phyloP scores from a whole-genome alignment of 2,797 vertebrate species.

The Choloepus didactylus region DNA sequence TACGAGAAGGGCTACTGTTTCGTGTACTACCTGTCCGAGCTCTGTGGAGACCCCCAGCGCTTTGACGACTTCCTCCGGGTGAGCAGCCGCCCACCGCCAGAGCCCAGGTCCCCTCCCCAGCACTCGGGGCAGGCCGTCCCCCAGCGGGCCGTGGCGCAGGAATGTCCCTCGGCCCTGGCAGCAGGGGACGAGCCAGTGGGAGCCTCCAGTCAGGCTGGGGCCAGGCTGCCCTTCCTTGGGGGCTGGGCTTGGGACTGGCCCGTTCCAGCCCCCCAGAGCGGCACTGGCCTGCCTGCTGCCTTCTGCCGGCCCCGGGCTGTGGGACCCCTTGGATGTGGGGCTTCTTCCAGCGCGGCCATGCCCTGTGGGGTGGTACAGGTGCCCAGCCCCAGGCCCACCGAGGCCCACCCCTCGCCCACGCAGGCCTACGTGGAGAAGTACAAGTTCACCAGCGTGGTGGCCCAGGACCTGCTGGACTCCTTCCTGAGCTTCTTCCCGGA shows the following conservation, averaged over 20 bases:
- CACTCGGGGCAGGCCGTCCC: background rate
- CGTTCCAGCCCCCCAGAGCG: rapidly evolving
- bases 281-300: background rate
- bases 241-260: background rate
- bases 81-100: conserved; percentile 68
- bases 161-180: background rate
- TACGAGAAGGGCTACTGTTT: conserved; percentile 99
- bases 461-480: conserved; percentile 95
- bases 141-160: background rate
- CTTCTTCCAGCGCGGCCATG: rapidly evolving
- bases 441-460: conserved; percentile 95
- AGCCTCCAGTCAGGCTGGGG: background rate
- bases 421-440: conserved; percentile 97
- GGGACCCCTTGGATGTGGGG: background rate
- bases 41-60: conserved; percentile 93
- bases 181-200: background rate
- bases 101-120: background rate
- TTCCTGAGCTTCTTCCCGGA: conserved; percentile 96
- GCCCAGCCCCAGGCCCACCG: background rate
- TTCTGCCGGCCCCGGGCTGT: background rate
- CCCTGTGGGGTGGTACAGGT: no score
- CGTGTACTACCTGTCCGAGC: conserved; percentile 95
- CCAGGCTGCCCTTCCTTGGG: background rate
- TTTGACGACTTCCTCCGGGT: conserved; percentile 96
- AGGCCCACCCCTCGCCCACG: background rate